phyloP scores from a whole-genome alignment of 2,113 vertebrate species.

The Mormoops blainvillei region DNA sequence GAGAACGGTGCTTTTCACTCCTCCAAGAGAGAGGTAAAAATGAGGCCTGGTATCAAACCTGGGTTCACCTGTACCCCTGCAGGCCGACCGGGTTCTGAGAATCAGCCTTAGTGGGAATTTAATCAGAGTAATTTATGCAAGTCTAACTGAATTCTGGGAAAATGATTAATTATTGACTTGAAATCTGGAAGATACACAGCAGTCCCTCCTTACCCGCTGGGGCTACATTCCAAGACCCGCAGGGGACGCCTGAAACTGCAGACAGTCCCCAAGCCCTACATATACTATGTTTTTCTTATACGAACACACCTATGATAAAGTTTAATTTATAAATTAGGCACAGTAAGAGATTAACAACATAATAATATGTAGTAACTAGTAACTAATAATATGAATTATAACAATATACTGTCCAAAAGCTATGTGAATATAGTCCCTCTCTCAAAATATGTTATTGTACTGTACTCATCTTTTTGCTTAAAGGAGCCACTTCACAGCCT shows the following conservation, averaged over 20 bases:
- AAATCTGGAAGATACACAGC: slow-evolving; percentile 3
- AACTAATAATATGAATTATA: neutral
- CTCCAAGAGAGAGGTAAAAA: neutral
- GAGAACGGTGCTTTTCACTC: neutral
- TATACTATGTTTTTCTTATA: neutral
- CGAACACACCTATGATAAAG: neutral
- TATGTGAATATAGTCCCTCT: neutral
- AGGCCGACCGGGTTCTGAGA: neutral
- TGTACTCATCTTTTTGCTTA: neutral
- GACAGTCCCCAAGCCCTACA: too few species aligned
- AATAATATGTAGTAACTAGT: too few species aligned
- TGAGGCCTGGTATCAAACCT: neutral
- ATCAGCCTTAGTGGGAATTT: neutral
- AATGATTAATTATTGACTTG: neutral
- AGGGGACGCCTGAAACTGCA: neutral
- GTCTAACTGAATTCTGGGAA: neutral
- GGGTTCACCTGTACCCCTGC: neutral
- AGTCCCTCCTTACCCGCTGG: neutral
- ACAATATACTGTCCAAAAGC: neutral
- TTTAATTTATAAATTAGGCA: neutral
- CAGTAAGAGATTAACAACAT: neutral
- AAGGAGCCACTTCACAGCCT: neutral
- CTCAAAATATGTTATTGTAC: neutral
- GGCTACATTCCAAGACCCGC: neutral
- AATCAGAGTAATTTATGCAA: neutral